Percentiles rank a stretch among this genome's conserved stretches.
These are phyloP conservation scores for Sebastes schlegelii DNA, from an alignment of 2,113 vertebrate species.

Conservation along the genomic window DNA sequence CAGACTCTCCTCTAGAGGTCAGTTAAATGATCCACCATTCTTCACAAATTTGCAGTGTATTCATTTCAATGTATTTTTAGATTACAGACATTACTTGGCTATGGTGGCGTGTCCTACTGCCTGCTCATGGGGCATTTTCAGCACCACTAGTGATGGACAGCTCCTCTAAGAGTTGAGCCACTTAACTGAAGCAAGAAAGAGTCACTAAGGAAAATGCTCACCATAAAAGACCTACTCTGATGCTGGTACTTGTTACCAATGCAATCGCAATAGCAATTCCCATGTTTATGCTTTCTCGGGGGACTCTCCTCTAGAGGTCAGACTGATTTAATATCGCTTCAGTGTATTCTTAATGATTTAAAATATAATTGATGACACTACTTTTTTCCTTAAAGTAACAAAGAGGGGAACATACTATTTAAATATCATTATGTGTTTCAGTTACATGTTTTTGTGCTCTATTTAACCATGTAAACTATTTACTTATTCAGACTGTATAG, in stretches of 20 bases:
- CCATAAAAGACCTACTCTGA: too few species aligned
- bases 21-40: too few species aligned
- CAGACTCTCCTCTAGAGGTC: too few species aligned
- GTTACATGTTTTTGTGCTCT: neutral
- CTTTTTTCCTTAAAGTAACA: neutral
- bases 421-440: neutral
- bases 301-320: constrained; percentile 5
- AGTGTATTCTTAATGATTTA: neutral
- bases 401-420: neutral
- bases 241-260: too few species aligned
- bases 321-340: neutral
- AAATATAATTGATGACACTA: neutral
- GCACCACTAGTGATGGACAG: neutral
- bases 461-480: neutral
- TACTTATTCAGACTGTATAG: neutral
- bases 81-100: too few species aligned
- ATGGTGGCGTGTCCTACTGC: too few species aligned
- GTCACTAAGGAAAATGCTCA: neutral
- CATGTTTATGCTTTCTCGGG: neutral
- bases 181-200: too few species aligned
- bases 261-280: too few species aligned
- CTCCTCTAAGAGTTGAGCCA: neutral
- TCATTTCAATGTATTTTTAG: too few species aligned
- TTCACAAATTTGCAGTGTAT: too few species aligned
- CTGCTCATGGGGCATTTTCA: too few species aligned